Evolutionary conservation across 2,888 invertebrate species (phyloP), one percentile per base, ranked within the genome.

Genomic region (Caenorhabditis sinica): DNA sequence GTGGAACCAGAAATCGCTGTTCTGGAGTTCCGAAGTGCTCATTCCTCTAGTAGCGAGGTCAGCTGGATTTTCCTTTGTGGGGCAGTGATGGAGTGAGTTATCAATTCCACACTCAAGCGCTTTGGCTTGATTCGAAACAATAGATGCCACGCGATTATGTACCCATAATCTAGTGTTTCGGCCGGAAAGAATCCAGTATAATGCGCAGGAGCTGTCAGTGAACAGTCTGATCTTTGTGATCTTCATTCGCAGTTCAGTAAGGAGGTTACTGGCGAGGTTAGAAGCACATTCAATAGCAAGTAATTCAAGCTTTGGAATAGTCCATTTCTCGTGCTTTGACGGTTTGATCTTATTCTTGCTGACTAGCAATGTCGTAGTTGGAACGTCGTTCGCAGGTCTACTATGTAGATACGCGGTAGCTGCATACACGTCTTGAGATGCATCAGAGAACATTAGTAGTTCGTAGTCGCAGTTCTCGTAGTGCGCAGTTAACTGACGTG

Each of bases 1-100:
- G 8, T 60, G 1, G 17, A 30, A 30, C 58, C 58, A 60, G 3
- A 30, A n/a, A 17, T 6, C 1, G 13, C 30, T n/a, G 15, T 30
- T n/a, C 8, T 60, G 28, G 6, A 30, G 0, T 23, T 56, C 56
- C 3, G 56, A 13, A 23, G 56, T 56, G 25, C 23, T 56, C 23
- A 56, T 20, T 28, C 60, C 60, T 17, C 72, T 28, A 0, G 72
- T 45, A 13, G 72, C 45, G 30, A 61, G 74, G 66, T 92, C 92
- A 8, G 92, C 92, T 1, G 92, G 91, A 80, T 93, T 93, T 17
- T 86, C 72, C 23, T 61, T n/a, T 2, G 60, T 61, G 4, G 60
- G 72, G 30, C 43, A 43, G 20, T 60, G 45, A 17, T 6, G 49
- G 5, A 36, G 11, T 15, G 58, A 2, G 2, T 53, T 43, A 15